Percentiles rank a stretch among this genome's conserved stretches.
These are phyloP conservation scores for Ailuropoda melanoleuca DNA, from an alignment of 2,113 vertebrate species.

Conservation along the genomic window DNA sequence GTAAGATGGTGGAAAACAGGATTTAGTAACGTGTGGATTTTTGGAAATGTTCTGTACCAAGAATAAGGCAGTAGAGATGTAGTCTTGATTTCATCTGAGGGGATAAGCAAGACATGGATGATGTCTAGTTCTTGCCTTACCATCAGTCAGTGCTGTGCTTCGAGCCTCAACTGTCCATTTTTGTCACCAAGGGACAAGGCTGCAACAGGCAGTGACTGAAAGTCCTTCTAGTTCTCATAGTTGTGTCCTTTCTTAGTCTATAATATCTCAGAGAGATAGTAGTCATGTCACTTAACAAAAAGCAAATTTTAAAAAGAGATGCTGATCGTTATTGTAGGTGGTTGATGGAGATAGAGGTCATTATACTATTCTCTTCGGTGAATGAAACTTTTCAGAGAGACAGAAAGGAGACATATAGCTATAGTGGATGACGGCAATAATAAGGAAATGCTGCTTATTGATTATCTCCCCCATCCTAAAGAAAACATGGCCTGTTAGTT, in stretches of 20 bases:
- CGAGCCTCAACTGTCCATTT: neutral
- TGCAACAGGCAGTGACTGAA: neutral
- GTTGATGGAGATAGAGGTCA: neutral
- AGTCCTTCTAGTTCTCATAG: neutral
- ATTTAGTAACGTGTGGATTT: neutral
- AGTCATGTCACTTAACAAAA: neutral
- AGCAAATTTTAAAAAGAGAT: neutral
- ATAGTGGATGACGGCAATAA: neutral
- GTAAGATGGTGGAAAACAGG: neutral
- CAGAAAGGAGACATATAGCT: neutral
- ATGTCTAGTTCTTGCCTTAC: neutral
- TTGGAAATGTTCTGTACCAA: neutral
- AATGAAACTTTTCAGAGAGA: conserved; percentile 3
- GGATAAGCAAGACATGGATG: neutral
- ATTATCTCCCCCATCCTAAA: neutral
- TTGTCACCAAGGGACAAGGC: neutral
- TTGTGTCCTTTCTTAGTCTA: neutral
- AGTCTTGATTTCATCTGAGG: neutral
- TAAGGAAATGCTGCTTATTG: neutral
- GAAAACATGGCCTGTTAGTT: neutral
- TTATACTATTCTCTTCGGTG: neutral
- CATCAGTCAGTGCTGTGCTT: neutral
- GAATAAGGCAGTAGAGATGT: neutral
- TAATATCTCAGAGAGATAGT: neutral
- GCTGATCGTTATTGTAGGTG: neutral